phyloP scores from a whole-genome alignment of 2,888 invertebrate genomes.

The Zaprionus bogoriensis region DNA sequence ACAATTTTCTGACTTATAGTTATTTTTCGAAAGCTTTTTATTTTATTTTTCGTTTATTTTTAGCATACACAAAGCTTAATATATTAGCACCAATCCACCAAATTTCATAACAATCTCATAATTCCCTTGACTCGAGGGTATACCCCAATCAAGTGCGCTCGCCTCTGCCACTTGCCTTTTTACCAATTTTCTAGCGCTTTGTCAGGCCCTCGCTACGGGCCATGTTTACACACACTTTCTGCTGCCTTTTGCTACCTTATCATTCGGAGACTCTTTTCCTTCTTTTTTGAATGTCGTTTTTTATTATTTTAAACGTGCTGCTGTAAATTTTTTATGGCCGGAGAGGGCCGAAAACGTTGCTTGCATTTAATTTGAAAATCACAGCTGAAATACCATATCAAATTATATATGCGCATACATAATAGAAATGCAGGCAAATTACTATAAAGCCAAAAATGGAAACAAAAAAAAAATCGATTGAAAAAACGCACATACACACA shows the following conservation, averaged over 20 bases:
- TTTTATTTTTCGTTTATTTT: too few species aligned
- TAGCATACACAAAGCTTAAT: not conserved
- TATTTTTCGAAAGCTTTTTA: too few species aligned
- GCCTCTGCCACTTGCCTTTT: not conserved
- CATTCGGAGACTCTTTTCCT: conserved; percentile 5
- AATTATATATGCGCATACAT: conserved; percentile 40
- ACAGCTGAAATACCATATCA: conserved; percentile 44
- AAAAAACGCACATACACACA: conserved; percentile 12
- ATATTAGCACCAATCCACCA: not conserved
- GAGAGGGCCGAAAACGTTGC: conserved; percentile 4
- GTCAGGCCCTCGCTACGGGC: conserved; percentile 5
- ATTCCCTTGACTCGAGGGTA: not conserved
- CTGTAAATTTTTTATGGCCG: conserved; percentile 37
- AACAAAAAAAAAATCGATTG: conserved; percentile 4
- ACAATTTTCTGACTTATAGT: too few species aligned
- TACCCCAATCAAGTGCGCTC: not conserved
- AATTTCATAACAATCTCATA: not conserved
- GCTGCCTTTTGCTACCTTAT: conserved; percentile 3
- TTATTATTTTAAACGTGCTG: conserved; percentile 19
- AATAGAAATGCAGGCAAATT: conserved; percentile 21
- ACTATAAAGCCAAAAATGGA: conserved; percentile 6
- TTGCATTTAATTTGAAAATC: conserved; percentile 50
- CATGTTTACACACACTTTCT: conserved; percentile 6
- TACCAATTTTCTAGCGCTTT: not conserved
- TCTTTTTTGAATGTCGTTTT: conserved; percentile 9